These are phyloP conservation scores for Acropternis orthonyx DNA, from an alignment of 2,797 vertebrate genomes.

Conservation along the genomic window DNA sequence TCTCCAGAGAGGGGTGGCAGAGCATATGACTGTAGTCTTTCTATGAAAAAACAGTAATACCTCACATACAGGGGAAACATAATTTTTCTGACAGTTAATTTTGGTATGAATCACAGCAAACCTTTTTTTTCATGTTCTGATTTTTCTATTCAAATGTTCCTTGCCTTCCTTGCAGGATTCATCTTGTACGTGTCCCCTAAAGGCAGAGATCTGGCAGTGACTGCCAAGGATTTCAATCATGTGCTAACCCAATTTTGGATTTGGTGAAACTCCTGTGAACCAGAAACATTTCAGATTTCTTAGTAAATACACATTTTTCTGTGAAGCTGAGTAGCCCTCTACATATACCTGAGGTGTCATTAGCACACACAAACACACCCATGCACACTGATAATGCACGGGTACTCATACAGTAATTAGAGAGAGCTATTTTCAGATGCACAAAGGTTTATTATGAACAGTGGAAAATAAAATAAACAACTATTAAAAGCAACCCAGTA, in stretches of 20 bases:
- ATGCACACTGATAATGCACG: not conserved
- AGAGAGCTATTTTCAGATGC: slow-evolving; percentile 17
- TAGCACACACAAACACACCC: not conserved
- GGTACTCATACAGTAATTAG: slow-evolving; percentile 12
- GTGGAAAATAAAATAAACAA: slow-evolving; percentile 57
- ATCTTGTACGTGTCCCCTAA: not conserved
- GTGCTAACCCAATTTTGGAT: not conserved
- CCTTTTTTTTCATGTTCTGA: not conserved
- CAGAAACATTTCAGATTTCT: not conserved
- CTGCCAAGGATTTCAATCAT: not conserved
- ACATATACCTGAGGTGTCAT: not conserved
- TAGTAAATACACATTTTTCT: not conserved
- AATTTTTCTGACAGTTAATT: not conserved
- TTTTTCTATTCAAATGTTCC: not conserved
- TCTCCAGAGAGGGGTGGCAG: not conserved
- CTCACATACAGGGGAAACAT: not conserved
- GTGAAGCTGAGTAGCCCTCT: not conserved
- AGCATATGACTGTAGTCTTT: not conserved
- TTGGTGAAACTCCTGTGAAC: not conserved
- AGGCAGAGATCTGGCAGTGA: not conserved
- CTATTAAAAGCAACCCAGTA: not conserved
- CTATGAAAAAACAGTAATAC: not conserved
- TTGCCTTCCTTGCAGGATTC: not conserved
- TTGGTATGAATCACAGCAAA: not conserved
- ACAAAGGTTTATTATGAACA: slow-evolving; percentile 27